Base-by-base conservation (phyloP, 2,888 invertebrate species). In the Diadegma fenestrale region DNA sequence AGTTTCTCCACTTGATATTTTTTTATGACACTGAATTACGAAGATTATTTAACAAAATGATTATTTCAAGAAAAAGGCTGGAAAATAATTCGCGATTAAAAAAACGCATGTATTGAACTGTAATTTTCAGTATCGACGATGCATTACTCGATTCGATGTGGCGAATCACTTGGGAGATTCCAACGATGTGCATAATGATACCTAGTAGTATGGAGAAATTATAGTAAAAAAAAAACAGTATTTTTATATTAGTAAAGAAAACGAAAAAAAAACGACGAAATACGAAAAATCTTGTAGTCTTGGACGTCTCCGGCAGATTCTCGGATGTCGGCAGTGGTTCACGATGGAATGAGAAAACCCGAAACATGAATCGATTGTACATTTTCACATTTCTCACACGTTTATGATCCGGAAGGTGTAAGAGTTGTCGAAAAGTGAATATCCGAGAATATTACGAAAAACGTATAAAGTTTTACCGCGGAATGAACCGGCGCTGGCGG, bases 161-260 rank as follows among this genome's bases (percentile, higher is more conserved):
- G 14, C 76, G 68, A 77, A 86, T 86, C 81, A 79, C 64, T 71
- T 73, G 89, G 88, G 89, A 88, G 87, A 88, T 88, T 90, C 89
- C 91, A 90, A 89, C 89, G 88, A 91, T 91, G 87, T 87, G 91
- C 91, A 87, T 90, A 89, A 90, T 87, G 80, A 85, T 89, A 89
- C 88, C 82, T 88, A 86, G 87, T 90, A 77, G 84, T 84, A 89
- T 87, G 89, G 80, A 88, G 86, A 89, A 85, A 89, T 90, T 90
- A 90, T 90, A 88, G 89, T 89, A 90, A 90, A 90, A 89, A 90
- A 88, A 92, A 91, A 92, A 91, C 92, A 92, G 92, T 92, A 92
- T 92, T 92, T 92, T 92, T 92, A 89, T 92, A 92, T 92, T 90
- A 90, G 88, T 85, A 51, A 82, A 71, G 30, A 33, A 69, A 79